Evolutionary conservation across 2,888 invertebrate genomes (phyloP).

Genomic region (Boloria euphrosyne): DNA sequence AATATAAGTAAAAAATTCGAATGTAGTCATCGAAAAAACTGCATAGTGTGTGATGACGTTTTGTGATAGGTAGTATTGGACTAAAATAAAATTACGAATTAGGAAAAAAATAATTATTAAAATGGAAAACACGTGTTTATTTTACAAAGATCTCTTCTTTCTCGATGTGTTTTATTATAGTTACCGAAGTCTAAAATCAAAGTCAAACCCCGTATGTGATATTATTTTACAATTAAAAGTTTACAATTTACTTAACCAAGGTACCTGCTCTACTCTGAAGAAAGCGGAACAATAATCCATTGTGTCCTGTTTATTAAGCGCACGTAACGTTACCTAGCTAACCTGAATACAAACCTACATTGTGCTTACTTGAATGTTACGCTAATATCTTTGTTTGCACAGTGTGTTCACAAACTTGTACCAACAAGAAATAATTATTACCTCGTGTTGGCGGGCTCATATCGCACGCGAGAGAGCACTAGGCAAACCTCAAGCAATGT

Average conservation of each 20-base stretch:
- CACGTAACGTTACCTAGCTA: constrained; percentile 22
- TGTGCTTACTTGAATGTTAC: constrained; percentile 33
- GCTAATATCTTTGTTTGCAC: constrained; percentile 36
- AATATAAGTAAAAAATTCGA: too few species aligned
- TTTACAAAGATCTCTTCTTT: too few species aligned
- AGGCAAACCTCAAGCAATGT: constrained; percentile 29
- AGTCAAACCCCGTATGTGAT: neutral
- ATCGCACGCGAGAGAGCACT: constrained; percentile 32
- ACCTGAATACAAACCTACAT: constrained; percentile 30
- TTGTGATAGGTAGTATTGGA: too few species aligned
- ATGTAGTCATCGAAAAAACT: too few species aligned
- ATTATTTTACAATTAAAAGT: neutral
- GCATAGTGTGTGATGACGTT: too few species aligned
- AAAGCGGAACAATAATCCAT: neutral
- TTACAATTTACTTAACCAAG: neutral
- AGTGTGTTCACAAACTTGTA: constrained; percentile 34
- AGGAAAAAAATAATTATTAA: too few species aligned
- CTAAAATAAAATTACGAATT: too few species aligned
- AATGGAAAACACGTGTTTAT: too few species aligned
- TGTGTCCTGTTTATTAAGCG: constrained; percentile 14
- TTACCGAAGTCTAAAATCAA: too few species aligned
- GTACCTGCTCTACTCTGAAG: neutral
- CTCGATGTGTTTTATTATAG: too few species aligned
- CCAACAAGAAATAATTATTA: constrained; percentile 40
- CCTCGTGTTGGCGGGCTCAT: constrained; percentile 36